Conservation (phyloP, 1,140 invertebrate genomes). For the Bombus waltoni region DNA sequence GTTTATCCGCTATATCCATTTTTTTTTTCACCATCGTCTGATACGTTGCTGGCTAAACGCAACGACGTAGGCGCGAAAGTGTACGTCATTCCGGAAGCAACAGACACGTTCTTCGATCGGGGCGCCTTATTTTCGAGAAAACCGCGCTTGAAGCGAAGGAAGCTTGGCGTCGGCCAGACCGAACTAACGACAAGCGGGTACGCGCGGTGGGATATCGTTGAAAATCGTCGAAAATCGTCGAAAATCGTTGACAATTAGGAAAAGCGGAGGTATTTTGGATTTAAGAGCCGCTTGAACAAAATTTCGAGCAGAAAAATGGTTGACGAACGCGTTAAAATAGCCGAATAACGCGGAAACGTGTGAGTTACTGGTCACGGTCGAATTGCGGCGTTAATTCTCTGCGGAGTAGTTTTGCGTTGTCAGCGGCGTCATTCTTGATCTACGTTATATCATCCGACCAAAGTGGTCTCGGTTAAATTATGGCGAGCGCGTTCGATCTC, state of each 20-base stretch:
- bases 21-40: neutral
- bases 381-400: constrained; percentile 13
- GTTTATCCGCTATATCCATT: neutral
- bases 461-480: constrained; percentile 58
- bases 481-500: constrained; percentile 60
- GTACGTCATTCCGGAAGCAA: neutral
- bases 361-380: neutral
- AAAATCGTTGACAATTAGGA: neutral
- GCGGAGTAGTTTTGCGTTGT: constrained; percentile 10
- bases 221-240: no score
- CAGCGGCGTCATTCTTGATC: constrained; percentile 30
- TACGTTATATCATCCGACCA: constrained; percentile 16
- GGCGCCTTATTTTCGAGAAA: no score
- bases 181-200: no score
- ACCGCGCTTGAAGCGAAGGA: no score
- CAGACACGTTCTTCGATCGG: neutral
- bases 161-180: no score
- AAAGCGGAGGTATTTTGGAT: no score
- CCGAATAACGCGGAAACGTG: neutral
- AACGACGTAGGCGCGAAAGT: neutral
- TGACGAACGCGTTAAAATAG: neutral
- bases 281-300: no score
- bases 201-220: no score
- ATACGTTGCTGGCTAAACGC: neutral
- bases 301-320: neutral